Conservation (phyloP, 2,113 vertebrate species). For the Cheirogaleus medius region DNA sequence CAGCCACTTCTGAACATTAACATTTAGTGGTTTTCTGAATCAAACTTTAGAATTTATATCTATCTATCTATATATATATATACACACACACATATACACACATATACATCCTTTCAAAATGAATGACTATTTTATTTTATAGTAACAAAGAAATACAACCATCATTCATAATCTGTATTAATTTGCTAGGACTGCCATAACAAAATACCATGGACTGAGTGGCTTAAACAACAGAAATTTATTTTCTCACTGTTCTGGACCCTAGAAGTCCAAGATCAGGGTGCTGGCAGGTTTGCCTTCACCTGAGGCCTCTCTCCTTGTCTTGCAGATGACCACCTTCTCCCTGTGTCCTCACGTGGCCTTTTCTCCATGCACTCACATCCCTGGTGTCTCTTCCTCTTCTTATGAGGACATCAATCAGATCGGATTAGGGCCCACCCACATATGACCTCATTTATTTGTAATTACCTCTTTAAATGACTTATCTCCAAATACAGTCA, state of each 20-base stretch:
- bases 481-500: background rate
- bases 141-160: background rate
- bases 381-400: background rate
- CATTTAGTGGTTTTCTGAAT: background rate
- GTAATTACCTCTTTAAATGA: background rate
- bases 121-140: background rate
- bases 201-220: background rate
- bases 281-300: background rate
- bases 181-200: background rate
- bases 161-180: background rate
- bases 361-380: background rate
- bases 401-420: background rate
- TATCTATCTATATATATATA: background rate
- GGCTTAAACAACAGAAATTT: background rate
- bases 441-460: background rate
- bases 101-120: background rate
- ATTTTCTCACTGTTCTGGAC: background rate
- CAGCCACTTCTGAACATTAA: background rate
- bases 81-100: accelerated
- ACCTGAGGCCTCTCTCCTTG: background rate
- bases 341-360: accelerated
- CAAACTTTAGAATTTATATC: background rate
- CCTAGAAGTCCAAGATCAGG: background rate
- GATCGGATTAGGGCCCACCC: background rate
- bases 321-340: background rate